Evolutionary conservation across 1,140 invertebrate genomes (phyloP).

Genomic region (Nomia melanderi): DNA sequence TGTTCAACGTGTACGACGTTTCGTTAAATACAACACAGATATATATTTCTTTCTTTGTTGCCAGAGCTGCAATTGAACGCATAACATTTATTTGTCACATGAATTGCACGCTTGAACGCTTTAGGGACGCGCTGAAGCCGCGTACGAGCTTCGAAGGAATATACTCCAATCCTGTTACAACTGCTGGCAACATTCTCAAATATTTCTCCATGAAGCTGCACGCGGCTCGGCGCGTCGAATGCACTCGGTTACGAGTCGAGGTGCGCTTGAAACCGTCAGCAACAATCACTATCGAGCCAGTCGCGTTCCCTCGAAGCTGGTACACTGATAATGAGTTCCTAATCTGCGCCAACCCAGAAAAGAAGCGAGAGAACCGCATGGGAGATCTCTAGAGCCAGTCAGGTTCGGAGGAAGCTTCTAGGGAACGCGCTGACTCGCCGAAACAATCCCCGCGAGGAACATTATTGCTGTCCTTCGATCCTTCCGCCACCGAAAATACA

Average conservation of each 20-base stretch:
- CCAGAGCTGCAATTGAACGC: slow-evolving; percentile 25
- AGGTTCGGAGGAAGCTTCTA: background rate
- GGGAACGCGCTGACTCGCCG: background rate
- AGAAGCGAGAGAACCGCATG: background rate
- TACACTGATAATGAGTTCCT: background rate
- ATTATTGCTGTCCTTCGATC: background rate
- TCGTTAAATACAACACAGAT: slow-evolving; percentile 33
- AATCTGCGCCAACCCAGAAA: background rate
- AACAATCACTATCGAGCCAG: background rate
- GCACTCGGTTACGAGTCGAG: background rate
- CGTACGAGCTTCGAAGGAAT: background rate
- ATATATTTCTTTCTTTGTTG: slow-evolving; percentile 25
- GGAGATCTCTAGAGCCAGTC: background rate
- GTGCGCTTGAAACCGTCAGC: slow-evolving; percentile 22
- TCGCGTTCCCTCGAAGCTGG: background rate
- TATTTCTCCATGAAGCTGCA: background rate
- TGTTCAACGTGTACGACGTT: slow-evolving; percentile 5
- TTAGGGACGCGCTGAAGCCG: no score
- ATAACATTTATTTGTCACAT: slow-evolving; percentile 20
- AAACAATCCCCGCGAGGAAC: background rate
- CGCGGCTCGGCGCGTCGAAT: background rate
- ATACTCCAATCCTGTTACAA: no score
- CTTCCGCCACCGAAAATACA: background rate
- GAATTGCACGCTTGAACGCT: background rate
- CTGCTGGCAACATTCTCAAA: background rate